Base-by-base conservation (phyloP, 2,113 vertebrate species). In the Trogon melanurus region DNA sequence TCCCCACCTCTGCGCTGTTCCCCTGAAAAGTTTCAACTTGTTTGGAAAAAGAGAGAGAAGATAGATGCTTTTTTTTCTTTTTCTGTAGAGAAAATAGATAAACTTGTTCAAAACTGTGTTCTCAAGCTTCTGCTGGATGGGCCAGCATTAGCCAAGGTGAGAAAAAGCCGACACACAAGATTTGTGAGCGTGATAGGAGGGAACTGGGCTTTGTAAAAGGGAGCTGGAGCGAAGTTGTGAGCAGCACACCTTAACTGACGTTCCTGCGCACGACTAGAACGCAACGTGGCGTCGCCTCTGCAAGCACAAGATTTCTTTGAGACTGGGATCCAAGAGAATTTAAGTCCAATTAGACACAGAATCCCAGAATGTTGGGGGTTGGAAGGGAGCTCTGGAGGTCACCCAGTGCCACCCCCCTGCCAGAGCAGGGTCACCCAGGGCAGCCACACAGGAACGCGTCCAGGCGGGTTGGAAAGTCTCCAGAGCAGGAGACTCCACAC, bases 231-330 rank as follows among this genome's bases (percentile, higher is more conserved):
- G 21, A 75, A 56, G 53, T 0, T 38, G 47, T 7, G 57, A 58
- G 25, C 53, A 15, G 10, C 3, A 44, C 12, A 44, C 8, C 18
- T 45, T 15, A 34, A 38, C 1, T 6, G n/a, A 79, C 6, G 56
- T 19, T 57, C 34, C 47, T 0, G 0, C 5, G 20, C 1, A 4
- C 1, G 48, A 76, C 36, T 16, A 3, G 7, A 41, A 34, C 1
- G 5, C 4, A 50, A 50, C 27, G 29, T 0, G 26, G 27, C 8
- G 4, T 15, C 36, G 47, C 41, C 54, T 84, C 65, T n/a, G 22
- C 23, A 3, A 85, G 29, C 54, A 47, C 21, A 11, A 32, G 5
- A 17, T 4, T 48, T 26, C 41, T 22, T 20, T 6, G 18, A 17
- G 26, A 2, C 5, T 3, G 18, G 13, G 47, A 38, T 26, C 18